Percentiles rank a stretch among this genome's conserved stretches.
Evolutionary conservation across 30 jellyfish, hydroid and myxozoan genomes (phyloP).

Genomic region (Rhopilema esculentum): DNA sequence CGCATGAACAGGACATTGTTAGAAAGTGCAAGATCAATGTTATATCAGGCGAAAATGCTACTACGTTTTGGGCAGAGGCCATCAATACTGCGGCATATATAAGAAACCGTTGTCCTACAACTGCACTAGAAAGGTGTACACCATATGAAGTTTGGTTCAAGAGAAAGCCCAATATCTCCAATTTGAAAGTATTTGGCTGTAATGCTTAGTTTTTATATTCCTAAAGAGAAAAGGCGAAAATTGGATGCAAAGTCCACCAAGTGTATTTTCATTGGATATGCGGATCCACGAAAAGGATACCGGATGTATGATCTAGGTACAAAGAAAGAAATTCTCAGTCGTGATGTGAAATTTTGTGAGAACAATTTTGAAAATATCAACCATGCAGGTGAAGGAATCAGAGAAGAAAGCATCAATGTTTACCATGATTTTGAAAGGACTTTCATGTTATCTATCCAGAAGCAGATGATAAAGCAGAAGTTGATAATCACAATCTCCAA

Average conservation of each 20-base stretch:
- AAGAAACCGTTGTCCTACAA: too few species aligned
- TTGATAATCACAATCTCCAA: background rate
- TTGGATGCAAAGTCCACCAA: slow-evolving; percentile 66
- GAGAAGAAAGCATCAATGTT: slow-evolving; percentile 39
- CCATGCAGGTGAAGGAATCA: slow-evolving; percentile 28
- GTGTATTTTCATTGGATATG: too few species aligned
- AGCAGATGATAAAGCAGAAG: background rate
- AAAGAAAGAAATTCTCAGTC: slow-evolving; percentile 28
- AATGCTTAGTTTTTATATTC: slow-evolving; percentile 38
- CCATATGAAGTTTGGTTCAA: too few species aligned
- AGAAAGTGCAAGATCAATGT: too few species aligned
- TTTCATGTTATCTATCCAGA: slow-evolving; percentile 21
- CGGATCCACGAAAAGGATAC: slow-evolving; percentile 24
- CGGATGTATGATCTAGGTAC: slow-evolving; percentile 8
- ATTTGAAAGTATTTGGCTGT: slow-evolving; percentile 59
- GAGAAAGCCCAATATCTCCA: too few species aligned
- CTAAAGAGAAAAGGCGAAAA: slow-evolving; percentile 33
- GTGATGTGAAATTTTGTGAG: slow-evolving; percentile 30
- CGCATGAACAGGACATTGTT: too few species aligned
- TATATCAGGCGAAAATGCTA: too few species aligned
- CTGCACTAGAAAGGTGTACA: too few species aligned
- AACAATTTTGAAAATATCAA: slow-evolving; percentile 11
- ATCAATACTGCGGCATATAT: too few species aligned
- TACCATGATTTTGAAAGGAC: slow-evolving; percentile 26
- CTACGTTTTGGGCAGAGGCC: too few species aligned